These are phyloP conservation scores for Blastomussa wellsi DNA, from an alignment of 92 coral and sea anemone species.

Conservation along the genomic window DNA sequence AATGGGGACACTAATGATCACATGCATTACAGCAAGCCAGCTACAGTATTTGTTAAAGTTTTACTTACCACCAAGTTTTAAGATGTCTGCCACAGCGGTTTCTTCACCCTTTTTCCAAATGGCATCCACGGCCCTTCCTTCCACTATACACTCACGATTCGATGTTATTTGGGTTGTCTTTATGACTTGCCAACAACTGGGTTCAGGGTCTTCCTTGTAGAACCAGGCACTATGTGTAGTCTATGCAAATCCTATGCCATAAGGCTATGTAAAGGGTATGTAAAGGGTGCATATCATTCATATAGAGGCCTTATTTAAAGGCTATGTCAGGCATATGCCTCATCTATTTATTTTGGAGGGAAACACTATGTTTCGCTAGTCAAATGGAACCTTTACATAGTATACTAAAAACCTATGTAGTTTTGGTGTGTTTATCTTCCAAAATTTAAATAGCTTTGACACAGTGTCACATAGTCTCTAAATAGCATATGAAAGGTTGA, in stretches of 20 bases:
- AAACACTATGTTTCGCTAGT: constrained; percentile 12
- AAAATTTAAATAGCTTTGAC: constrained; percentile 15
- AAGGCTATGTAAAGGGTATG: constrained; percentile 33
- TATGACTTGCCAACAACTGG: too few species aligned
- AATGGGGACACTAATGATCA: too few species aligned
- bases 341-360: background rate
- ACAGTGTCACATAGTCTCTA: constrained; percentile 16
- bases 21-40: too few species aligned
- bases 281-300: background rate
- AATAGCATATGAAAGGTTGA: background rate
- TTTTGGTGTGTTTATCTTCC: background rate
- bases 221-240: constrained; percentile 36
- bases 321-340: background rate
- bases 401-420: constrained; percentile 15
- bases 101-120: too few species aligned
- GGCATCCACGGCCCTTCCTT: too few species aligned
- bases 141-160: too few species aligned
- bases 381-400: constrained; percentile 20
- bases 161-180: too few species aligned
- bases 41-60: too few species aligned
- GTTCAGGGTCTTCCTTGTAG: constrained; percentile 44
- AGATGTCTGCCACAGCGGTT: too few species aligned
- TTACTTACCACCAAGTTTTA: too few species aligned
- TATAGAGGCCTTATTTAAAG: constrained; percentile 5
- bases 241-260: constrained; percentile 41